Percentiles rank a stretch among this genome's conserved stretches.
Evolutionary conservation across 2,888 invertebrate species (phyloP).

Genomic region (Pharmacophagus antenor): DNA sequence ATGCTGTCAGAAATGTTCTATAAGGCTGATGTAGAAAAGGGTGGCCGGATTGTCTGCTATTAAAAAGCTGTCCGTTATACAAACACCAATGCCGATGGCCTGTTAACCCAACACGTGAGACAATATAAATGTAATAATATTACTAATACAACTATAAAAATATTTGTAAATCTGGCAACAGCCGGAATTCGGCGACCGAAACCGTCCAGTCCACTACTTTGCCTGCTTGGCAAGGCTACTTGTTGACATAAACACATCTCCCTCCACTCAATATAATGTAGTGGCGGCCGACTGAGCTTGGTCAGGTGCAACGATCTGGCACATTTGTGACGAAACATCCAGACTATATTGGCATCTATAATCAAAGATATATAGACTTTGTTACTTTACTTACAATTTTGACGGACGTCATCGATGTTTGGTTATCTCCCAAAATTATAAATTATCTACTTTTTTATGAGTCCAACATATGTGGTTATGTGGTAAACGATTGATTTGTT

Average conservation of each 20-base stretch:
- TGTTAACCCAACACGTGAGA: conserved; percentile 33
- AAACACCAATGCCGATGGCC: conserved; percentile 24
- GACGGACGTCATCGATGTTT: neutral
- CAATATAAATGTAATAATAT: conserved; percentile 27
- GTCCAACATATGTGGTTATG: neutral
- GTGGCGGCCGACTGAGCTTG: conserved; percentile 17
- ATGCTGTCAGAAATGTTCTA: neutral
- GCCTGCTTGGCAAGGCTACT: conserved; percentile 39
- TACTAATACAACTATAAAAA: conserved; percentile 18
- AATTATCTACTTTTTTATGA: neutral
- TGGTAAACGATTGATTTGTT: too few relatives aligned
- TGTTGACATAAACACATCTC: conserved; percentile 44
- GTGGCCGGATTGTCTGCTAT: neutral
- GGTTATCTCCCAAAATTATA: neutral
- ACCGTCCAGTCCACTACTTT: conserved; percentile 26
- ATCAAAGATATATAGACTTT: neutral
- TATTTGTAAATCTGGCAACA: conserved; percentile 29
- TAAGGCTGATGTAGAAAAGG: neutral
- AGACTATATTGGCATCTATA: conserved; percentile 27
- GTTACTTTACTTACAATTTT: neutral
- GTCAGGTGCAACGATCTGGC: conserved; percentile 39
- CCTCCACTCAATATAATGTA: conserved; percentile 23
- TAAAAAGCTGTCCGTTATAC: neutral
- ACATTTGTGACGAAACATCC: conserved; percentile 32
- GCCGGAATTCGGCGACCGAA: conserved; percentile 17